A percentile compares a stretch with the other conserved stretches of the same genome.
Evolutionary conservation across 2,113 vertebrate genomes (phyloP).

Genomic region (Notothenia coriiceps): DNA sequence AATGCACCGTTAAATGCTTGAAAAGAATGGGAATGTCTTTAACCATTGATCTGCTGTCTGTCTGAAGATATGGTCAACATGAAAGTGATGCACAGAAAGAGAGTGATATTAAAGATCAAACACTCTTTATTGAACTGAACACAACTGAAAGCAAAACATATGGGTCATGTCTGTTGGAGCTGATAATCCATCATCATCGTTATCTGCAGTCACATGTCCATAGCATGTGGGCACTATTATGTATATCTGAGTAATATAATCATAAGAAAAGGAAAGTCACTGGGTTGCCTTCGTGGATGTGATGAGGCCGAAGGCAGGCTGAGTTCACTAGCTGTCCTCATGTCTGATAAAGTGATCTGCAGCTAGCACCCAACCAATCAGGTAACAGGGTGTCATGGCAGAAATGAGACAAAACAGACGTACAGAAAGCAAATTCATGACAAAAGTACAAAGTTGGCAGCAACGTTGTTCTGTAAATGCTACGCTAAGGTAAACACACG

Average conservation of each 20-base stretch:
- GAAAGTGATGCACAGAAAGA: conserved; percentile 30
- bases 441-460: conserved; percentile 54
- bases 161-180: conserved; percentile 47
- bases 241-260: conserved; percentile 27
- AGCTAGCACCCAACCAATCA: conserved; percentile 25
- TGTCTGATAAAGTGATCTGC: conserved; percentile 24
- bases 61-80: not conserved
- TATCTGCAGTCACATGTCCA: conserved; percentile 37
- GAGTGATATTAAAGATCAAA: conserved; percentile 68
- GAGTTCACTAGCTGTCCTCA: conserved; percentile 43
- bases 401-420: conserved; percentile 23
- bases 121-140: conserved; percentile 79
- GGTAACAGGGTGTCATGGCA: conserved; percentile 10
- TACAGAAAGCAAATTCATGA: conserved; percentile 39
- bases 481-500: conserved; percentile 27
- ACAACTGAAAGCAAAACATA: conserved; percentile 66
- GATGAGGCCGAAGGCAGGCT: conserved; percentile 55
- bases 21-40: too few relatives aligned
- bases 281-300: conserved; percentile 29
- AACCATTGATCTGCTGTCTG: too few relatives aligned
- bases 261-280: conserved; percentile 20
- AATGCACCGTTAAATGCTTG: too few relatives aligned
- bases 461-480: conserved; percentile 39
- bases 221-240: conserved; percentile 32
- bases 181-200: conserved; percentile 42